These are phyloP conservation scores for Ctenopoma kingsleyae DNA, from an alignment of 2,797 vertebrate species.

Conservation along the genomic window DNA sequence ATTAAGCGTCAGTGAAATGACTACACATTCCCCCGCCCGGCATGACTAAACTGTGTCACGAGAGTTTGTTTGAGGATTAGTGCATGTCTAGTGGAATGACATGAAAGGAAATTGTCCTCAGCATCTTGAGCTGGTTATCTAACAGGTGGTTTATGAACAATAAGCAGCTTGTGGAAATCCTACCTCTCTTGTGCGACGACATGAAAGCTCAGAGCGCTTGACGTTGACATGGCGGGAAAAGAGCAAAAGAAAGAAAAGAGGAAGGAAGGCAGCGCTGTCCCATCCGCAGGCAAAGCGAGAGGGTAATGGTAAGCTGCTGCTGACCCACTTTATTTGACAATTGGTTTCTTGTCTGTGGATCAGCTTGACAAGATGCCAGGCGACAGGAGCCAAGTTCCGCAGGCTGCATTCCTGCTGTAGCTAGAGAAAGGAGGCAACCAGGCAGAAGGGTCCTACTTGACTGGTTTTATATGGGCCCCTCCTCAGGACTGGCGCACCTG, in stretches of 20 bases:
- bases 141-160: conserved; percentile 68
- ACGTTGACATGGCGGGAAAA: conserved; percentile 74
- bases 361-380: conserved; percentile 89
- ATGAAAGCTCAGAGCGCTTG: conserved; percentile 27
- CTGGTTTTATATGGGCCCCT: conserved; percentile 80
- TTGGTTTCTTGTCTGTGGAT: conserved; percentile 90
- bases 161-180: conserved; percentile 33
- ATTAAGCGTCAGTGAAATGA: conserved; percentile 5
- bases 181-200: conserved; percentile 36
- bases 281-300: conserved; percentile 79
- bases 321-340: conserved; percentile 92
- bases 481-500: conserved; percentile 81
- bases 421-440: conserved; percentile 86
- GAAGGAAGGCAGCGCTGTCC: conserved; percentile 74
- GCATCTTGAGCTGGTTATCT: conserved; percentile 71
- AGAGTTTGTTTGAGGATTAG: conserved; percentile 50
- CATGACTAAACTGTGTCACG: conserved; percentile 38
- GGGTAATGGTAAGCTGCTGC: conserved; percentile 87
- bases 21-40: background rate
- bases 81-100: conserved; percentile 47
- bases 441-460: conserved; percentile 88
- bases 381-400: conserved; percentile 87
- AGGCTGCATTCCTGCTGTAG: conserved; percentile 83
- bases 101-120: conserved; percentile 61
- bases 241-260: conserved; percentile 66